Conservation (phyloP, 2,888 invertebrate species). For the Papilio gigon region DNA sequence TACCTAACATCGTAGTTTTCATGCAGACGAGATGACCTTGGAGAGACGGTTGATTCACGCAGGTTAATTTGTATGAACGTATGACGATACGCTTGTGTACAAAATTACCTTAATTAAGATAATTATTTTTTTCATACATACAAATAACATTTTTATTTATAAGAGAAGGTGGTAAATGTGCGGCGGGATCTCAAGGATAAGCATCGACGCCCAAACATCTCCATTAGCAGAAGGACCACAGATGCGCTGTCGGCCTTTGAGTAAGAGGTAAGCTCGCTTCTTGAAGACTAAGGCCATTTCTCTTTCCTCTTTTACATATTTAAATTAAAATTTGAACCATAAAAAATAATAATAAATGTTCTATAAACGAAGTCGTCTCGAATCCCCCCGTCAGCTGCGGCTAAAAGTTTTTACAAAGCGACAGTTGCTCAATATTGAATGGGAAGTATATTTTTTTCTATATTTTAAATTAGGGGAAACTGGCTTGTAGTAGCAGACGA, state of each 20-base stretch:
- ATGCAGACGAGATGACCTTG: slow-evolving; percentile 34
- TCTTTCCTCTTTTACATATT: background rate
- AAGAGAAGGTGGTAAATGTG: too few species aligned
- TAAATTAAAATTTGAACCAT: background rate
- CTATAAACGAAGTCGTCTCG: background rate
- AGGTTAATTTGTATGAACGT: slow-evolving; percentile 36
- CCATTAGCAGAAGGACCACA: too few species aligned
- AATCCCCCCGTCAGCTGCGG: too few species aligned
- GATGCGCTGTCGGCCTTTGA: too few species aligned
- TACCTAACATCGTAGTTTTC: slow-evolving; percentile 26
- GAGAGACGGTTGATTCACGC: slow-evolving; percentile 35
- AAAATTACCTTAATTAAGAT: slow-evolving; percentile 19
- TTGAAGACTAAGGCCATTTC: too few species aligned
- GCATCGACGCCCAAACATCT: too few species aligned
- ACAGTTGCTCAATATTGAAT: background rate
- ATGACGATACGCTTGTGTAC: slow-evolving; percentile 28
- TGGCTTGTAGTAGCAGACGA: background rate
- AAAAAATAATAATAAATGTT: too few species aligned
- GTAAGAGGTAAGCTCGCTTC: too few species aligned
- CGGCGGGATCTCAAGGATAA: too few species aligned
- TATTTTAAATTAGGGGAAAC: background rate
- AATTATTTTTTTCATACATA: background rate
- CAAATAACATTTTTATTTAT: too few species aligned
- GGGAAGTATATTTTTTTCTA: background rate
- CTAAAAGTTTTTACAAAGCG: slow-evolving; percentile 1